phyloP scores from a whole-genome alignment of 2,888 invertebrate species.

The Drosophila colorata region DNA sequence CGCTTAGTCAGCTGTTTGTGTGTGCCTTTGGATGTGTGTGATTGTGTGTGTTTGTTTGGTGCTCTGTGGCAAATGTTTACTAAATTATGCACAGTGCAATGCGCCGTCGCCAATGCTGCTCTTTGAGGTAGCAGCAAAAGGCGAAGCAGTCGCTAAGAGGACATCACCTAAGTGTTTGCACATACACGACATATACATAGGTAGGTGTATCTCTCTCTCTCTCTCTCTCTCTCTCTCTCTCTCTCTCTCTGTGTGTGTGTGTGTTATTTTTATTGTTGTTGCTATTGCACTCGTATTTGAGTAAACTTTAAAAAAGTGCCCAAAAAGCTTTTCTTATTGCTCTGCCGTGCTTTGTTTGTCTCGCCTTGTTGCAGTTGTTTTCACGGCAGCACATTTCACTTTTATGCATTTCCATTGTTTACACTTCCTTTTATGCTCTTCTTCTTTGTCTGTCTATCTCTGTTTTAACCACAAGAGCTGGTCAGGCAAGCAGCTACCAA shows the following conservation, averaged over 20 bases:
- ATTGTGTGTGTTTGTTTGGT: constrained; percentile 13
- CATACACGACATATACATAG: neutral
- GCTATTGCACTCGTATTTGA: constrained; percentile 50
- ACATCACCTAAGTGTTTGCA: constrained; percentile 34
- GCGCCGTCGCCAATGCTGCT: constrained; percentile 35
- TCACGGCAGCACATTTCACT: constrained; percentile 60
- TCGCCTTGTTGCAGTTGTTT: constrained; percentile 29
- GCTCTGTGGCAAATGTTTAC: constrained; percentile 53
- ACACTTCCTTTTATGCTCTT: constrained; percentile 12
- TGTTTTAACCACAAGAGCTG: constrained; percentile 31
- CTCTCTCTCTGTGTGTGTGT: neutral
- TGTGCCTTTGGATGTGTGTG: neutral
- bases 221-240: constrained; percentile 1
- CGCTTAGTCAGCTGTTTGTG: constrained; percentile 6
- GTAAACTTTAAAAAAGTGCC: constrained; percentile 57
- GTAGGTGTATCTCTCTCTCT: no score
- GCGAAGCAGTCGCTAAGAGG: constrained; percentile 15
- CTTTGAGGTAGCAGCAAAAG: constrained; percentile 32
- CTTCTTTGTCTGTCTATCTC: neutral
- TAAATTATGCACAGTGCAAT: constrained; percentile 67
- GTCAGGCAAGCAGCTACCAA: constrained; percentile 18
- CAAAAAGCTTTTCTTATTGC: constrained; percentile 54
- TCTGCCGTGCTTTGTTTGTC: constrained; percentile 8
- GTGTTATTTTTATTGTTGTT: constrained; percentile 4
- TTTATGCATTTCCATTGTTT: constrained; percentile 62